Percentiles rank a stretch among this genome's conserved stretches.
These are phyloP conservation scores for Leptopilina drosophilae DNA, from an alignment of 2,888 invertebrate species.

Conservation along the genomic window DNA sequence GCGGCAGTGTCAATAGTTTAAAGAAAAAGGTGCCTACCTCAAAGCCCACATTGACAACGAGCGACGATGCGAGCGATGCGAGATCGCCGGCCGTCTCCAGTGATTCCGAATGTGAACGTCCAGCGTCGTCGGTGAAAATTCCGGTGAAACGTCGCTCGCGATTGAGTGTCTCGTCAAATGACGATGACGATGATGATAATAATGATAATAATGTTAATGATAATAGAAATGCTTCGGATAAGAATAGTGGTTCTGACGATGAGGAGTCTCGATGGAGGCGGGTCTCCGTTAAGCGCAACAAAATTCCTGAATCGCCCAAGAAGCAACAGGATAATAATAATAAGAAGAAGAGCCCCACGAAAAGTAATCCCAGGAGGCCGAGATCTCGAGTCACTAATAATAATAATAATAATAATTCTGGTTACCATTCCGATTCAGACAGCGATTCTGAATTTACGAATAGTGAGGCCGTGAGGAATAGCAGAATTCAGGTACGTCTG, in stretches of 20 bases:
- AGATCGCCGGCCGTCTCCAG: slow-evolving; percentile 67
- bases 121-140: slow-evolving; percentile 12
- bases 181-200: slow-evolving; percentile 56
- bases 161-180: slow-evolving; percentile 66
- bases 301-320: slow-evolving; percentile 67
- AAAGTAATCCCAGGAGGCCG: slow-evolving; percentile 73
- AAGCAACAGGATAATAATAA: slow-evolving; percentile 64
- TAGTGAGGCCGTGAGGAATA: slow-evolving; percentile 61
- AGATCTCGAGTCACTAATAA: slow-evolving; percentile 67
- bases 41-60: slow-evolving; percentile 71
- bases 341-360: slow-evolving; percentile 72
- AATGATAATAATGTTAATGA: too few species aligned
- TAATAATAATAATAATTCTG: slow-evolving; percentile 52
- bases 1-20: slow-evolving; percentile 57
- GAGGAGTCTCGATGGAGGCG: slow-evolving; percentile 63
- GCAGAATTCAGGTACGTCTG: slow-evolving; percentile 52
- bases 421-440: slow-evolving; percentile 62
- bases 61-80: slow-evolving; percentile 74
- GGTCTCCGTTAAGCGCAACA: slow-evolving; percentile 66
- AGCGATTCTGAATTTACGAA: not conserved
- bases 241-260: slow-evolving; percentile 67
- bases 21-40: slow-evolving; percentile 77
- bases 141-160: slow-evolving; percentile 4
- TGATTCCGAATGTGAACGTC: slow-evolving; percentile 73
- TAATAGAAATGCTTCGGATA: slow-evolving; percentile 50